Conservation (phyloP, 2,888 invertebrate genomes). For the Polia nebulosa region DNA sequence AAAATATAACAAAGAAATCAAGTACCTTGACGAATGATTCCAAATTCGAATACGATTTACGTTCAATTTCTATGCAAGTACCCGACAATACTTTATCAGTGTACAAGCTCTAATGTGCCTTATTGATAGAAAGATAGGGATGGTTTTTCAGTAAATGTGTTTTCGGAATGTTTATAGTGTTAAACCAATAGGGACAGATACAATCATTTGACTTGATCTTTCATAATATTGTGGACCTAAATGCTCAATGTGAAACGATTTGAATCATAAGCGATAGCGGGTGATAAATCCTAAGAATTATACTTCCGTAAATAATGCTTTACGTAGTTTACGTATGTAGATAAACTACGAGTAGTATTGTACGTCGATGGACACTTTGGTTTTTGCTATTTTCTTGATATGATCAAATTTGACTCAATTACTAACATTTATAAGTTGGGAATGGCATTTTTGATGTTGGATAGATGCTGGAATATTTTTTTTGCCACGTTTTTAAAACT, state of each 20-base stretch:
- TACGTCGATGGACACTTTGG: background rate
- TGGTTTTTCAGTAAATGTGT: background rate
- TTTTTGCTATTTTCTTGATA: background rate
- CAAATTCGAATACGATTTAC: conserved; percentile 77
- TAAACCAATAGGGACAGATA: conserved; percentile 80
- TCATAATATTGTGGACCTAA: conserved; percentile 82
- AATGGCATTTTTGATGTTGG: background rate
- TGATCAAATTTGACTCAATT: background rate
- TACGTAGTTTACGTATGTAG: too few species aligned
- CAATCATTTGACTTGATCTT: conserved; percentile 86
- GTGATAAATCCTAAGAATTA: background rate
- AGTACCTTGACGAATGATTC: conserved; percentile 85
- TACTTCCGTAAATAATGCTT: too few species aligned
- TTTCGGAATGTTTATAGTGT: conserved; percentile 56
- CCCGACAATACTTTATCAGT: background rate
- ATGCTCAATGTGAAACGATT: conserved; percentile 71
- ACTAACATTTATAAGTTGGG: too few species aligned
- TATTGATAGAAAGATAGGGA: fast-evolving
- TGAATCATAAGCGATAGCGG: conserved; percentile 58
- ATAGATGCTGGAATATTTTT: background rate
- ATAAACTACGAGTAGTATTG: background rate
- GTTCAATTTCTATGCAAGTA: conserved; percentile 57
- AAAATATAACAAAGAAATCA: conserved; percentile 70
- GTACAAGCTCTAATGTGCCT: background rate
- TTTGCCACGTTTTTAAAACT: too few species aligned